Conservation (phyloP, 2,888 invertebrate species). For the Oxytorus armatus region DNA sequence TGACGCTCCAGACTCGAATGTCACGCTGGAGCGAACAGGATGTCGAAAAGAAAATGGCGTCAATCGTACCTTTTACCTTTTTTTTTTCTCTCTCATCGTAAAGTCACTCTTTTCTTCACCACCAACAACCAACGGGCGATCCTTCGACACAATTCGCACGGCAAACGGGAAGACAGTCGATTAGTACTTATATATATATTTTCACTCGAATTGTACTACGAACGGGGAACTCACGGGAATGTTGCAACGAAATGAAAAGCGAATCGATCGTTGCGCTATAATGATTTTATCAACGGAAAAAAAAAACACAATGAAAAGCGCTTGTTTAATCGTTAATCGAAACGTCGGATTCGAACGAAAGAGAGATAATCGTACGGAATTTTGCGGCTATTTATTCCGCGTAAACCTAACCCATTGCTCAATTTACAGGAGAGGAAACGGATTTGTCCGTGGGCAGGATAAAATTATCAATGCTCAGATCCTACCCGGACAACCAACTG, state of each 20-base stretch:
- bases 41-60: not conserved
- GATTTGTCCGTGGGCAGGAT: slow-evolving; percentile 46
- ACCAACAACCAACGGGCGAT: not conserved
- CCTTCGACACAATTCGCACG: slow-evolving; percentile 7
- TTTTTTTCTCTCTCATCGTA: slow-evolving; percentile 1
- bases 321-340: not conserved
- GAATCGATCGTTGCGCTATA: not conserved
- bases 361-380: slow-evolving; percentile 18
- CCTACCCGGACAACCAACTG: slow-evolving; percentile 8
- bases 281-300: slow-evolving; percentile 17
- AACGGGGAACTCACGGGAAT: slow-evolving; percentile 18
- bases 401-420: slow-evolving; percentile 47
- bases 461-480: slow-evolving; percentile 45
- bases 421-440: slow-evolving; percentile 34
- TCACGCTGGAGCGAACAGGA: not conserved
- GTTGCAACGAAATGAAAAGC: slow-evolving; percentile 1
- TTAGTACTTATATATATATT: slow-evolving; percentile 52
- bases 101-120: not conserved
- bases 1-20: slow-evolving; percentile 3
- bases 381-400: slow-evolving; percentile 18
- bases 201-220: slow-evolving; percentile 56
- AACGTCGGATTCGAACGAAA: not conserved
- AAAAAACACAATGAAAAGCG: slow-evolving; percentile 8
- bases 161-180: slow-evolving; percentile 40
- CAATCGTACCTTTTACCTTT: no score